A percentile compares a stretch with the other conserved stretches of the same genome.
Conservation (phyloP, 2,113 vertebrate species). For the Mustela nigripes region DNA sequence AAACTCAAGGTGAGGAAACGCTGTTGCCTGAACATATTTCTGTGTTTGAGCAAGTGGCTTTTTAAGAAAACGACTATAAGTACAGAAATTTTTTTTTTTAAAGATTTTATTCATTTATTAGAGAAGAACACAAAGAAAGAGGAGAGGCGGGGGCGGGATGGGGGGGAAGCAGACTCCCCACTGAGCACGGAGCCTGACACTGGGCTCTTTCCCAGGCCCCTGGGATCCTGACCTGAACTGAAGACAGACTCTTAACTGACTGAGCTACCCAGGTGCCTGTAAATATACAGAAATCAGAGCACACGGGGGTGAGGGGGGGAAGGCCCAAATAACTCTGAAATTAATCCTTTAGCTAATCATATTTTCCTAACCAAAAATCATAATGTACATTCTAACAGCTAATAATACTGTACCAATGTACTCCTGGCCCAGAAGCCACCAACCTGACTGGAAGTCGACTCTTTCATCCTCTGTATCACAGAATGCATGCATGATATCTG, state of each 20-base stretch:
- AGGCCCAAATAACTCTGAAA: background rate
- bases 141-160: background rate
- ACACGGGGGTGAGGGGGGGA: background rate
- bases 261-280: background rate
- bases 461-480: background rate
- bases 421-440: background rate
- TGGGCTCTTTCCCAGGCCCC: background rate
- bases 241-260: background rate
- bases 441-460: background rate
- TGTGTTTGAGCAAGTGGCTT: background rate
- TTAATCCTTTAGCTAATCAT: background rate
- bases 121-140: background rate
- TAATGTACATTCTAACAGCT: background rate
- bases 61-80: background rate
- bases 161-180: background rate
- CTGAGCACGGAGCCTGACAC: too few species aligned
- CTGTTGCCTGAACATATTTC: background rate
- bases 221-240: background rate
- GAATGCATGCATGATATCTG: background rate
- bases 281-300: background rate
- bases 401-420: background rate
- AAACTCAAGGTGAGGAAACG: background rate
- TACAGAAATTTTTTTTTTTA: background rate
- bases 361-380: background rate
- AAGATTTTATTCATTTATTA: background rate